These are phyloP conservation scores for Prunella fulvescens DNA, from an alignment of 2,113 vertebrate genomes.

Conservation along the genomic window DNA sequence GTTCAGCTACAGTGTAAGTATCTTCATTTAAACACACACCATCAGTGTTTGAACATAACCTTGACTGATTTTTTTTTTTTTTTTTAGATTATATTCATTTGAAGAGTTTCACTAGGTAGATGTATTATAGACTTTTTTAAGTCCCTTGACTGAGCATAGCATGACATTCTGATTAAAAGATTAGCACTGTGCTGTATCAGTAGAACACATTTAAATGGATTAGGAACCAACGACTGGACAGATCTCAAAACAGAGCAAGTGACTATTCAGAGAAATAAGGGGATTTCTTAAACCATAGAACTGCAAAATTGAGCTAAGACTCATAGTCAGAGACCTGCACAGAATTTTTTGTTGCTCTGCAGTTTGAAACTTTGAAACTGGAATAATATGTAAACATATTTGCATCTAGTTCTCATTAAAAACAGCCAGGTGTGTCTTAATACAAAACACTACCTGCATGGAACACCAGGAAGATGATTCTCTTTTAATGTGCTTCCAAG, in stretches of 20 bases:
- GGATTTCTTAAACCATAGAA: neutral
- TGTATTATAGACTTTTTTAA: neutral
- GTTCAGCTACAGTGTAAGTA: neutral
- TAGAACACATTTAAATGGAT: neutral
- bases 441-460: neutral
- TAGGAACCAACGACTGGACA: neutral
- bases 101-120: neutral
- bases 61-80: neutral
- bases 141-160: neutral
- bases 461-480: neutral
- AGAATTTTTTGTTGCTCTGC: neutral
- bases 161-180: slow-evolving; percentile 12
- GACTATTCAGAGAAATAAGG: neutral
- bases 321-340: neutral
- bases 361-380: neutral
- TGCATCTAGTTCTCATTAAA: neutral
- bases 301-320: neutral
- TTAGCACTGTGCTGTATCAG: neutral
- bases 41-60: neutral
- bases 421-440: neutral
- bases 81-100: neutral
- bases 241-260: neutral
- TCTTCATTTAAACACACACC: neutral
- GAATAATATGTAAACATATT: neutral
- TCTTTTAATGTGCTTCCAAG: neutral